Base-by-base conservation (phyloP, 1,140 invertebrate genomes). In the Zaprionus inermis region DNA sequence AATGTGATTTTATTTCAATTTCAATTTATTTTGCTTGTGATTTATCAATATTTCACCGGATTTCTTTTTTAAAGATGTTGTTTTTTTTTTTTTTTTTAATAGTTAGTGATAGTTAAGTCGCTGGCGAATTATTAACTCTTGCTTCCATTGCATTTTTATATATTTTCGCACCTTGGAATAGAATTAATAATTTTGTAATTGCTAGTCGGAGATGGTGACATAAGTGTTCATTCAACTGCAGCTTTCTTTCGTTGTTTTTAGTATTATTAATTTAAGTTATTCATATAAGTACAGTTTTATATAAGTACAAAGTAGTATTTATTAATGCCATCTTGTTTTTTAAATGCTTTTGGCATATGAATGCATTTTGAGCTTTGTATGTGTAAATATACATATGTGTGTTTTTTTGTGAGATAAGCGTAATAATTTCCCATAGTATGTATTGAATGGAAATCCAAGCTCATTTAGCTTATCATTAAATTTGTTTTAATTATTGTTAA, bases 71-170 rank as follows among this genome's bases (percentile, higher is more conserved):
- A 28, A 28, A n/a, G n/a, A n/a, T n/a, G n/a, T n/a, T n/a, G n/a
- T n/a, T n/a, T n/a, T n/a, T n/a, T n/a, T n/a, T n/a, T n/a, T n/a
- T 55, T 44, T 67, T 67, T 54, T 34, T 28, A 55, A 67, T 46
- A 54, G 14, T 34, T 52, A 28, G 66, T 46, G 58, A 57, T 20
- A 34, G 32, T n/a, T 22, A 30, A 57, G 56, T 56, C 22, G 14
- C 38, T 46, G 18, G 38, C 49, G 30, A 44, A 30, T 67, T 58
- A 24, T n/a, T 30, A 10, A 32, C 5, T 52, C 12, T 16, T 65
- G 36, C 30, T 2, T 22, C 11, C 32, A 5, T 5, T 28, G 5
- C 24, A 28, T 28, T 5, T 28, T 28, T 28, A 28, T 24, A 24
- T 28, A 5, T 28, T 5, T 28, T 5, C 24, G 24, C 5, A 28